Evolutionary conservation across 2,888 invertebrate species (phyloP).

Genomic region (Eupsilia transversa): DNA sequence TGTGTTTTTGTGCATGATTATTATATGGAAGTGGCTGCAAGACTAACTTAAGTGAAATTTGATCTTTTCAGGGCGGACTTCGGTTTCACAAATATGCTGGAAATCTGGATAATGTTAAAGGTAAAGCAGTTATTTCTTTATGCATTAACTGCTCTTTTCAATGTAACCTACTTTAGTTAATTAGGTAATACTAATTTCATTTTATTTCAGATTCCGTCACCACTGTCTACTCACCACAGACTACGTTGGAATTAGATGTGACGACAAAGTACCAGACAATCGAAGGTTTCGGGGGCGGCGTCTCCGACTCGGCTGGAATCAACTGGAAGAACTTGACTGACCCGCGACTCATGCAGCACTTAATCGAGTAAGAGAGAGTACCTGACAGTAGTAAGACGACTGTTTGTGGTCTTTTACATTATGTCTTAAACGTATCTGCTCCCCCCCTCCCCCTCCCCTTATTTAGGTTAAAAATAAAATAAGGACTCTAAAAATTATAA

Average conservation of each 20-base stretch:
- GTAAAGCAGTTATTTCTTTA: slow-evolving; percentile 28
- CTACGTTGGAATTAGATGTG: slow-evolving; percentile 57
- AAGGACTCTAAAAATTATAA: not conserved
- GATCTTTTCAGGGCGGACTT: slow-evolving; percentile 65
- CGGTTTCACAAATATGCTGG: slow-evolving; percentile 77
- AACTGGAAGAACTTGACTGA: slow-evolving; percentile 91
- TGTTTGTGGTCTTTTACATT: not conserved
- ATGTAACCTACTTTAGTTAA: not conserved
- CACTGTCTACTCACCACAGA: not conserved
- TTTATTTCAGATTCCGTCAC: slow-evolving; percentile 11
- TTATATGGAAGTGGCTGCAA: not conserved
- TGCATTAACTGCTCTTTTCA: not conserved
- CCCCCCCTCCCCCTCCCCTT: too few species aligned
- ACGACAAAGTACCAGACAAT: slow-evolving; percentile 91
- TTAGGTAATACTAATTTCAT: not conserved
- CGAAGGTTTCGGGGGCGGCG: slow-evolving; percentile 95
- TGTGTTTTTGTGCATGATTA: not conserved
- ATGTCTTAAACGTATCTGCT: not conserved
- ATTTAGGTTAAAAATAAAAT: not conserved
- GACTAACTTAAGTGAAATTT: not conserved
- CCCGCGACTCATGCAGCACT: slow-evolving; percentile 74
- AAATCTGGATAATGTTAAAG: slow-evolving; percentile 10
- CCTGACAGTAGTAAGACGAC: not conserved
- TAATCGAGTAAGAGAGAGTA: slow-evolving; percentile 62
- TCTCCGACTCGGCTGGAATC: slow-evolving; percentile 93